Conservation (phyloP, 2,888 invertebrate species). For the Noctua janthe region DNA sequence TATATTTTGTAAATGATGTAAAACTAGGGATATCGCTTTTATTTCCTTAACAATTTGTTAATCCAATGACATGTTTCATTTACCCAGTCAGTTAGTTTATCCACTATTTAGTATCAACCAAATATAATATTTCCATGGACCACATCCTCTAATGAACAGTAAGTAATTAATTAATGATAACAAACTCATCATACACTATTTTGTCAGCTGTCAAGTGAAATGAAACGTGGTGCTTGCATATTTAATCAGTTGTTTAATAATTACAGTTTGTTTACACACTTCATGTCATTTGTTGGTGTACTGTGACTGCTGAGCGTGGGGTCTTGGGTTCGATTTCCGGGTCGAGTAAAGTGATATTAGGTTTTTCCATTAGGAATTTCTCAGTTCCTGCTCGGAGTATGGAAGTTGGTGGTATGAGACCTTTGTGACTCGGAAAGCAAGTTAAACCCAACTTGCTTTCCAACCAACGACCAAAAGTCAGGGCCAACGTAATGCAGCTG, state of each 20-base stretch:
- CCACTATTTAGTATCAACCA: conserved; percentile 12
- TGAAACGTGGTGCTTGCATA: conserved; percentile 23
- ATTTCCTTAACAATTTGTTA: not conserved
- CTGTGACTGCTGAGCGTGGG: not conserved
- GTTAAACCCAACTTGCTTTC: no score
- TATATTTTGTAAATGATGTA: not conserved
- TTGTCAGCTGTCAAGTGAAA: conserved; percentile 43
- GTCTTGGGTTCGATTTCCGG: not conserved
- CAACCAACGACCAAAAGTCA: not conserved
- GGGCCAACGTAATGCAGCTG: not conserved
- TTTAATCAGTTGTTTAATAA: conserved; percentile 20
- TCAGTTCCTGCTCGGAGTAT: not conserved
- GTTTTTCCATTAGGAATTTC: not conserved
- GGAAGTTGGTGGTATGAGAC: not conserved
- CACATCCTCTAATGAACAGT: conserved; percentile 10
- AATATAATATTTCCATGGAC: not conserved
- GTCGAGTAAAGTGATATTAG: not conserved
- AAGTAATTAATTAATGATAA: conserved; percentile 7
- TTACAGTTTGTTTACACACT: conserved; percentile 18
- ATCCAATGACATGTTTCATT: not conserved
- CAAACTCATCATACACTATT: conserved; percentile 7
- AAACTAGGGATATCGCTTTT: not conserved
- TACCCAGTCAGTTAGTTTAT: not conserved
- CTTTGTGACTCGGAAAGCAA: not conserved
- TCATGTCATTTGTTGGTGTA: not conserved